Conservation (phyloP, 2,113 vertebrate genomes). For the Chitala chitala region DNA sequence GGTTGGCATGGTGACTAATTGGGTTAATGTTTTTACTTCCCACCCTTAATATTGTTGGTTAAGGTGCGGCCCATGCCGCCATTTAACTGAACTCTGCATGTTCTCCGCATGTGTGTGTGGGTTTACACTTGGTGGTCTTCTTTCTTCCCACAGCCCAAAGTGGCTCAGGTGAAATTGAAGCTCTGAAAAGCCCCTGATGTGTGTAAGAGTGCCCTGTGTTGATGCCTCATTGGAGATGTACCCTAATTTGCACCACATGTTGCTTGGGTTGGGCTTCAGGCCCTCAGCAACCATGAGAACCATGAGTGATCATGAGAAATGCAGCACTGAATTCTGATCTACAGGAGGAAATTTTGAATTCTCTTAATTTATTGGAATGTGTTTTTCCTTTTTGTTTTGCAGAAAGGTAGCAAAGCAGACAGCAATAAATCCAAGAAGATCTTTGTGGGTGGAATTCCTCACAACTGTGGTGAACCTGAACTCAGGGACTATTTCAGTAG, state of each 20-base stretch:
- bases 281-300: too few relatives aligned
- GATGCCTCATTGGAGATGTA: neutral
- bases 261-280: neutral
- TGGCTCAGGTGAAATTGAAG: neutral
- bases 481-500: constrained; percentile 99
- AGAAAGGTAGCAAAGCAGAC: constrained; percentile 94
- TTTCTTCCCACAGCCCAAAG: neutral
- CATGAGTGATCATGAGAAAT: too few relatives aligned
- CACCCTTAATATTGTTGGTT: neutral
- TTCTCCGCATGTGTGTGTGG: neutral
- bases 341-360: too few relatives aligned
- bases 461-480: constrained; percentile 98
- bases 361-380: constrained; percentile 1
- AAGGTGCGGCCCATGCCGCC: too few relatives aligned
- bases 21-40: too few relatives aligned
- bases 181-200: neutral
- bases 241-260: neutral
- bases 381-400: constrained; percentile 62
- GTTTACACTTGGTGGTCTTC: neutral
- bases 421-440: constrained; percentile 99
- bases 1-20: neutral
- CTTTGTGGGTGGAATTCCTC: constrained; percentile 98
- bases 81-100: neutral
- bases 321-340: too few relatives aligned
- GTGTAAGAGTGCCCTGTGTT: too few relatives aligned